These are phyloP conservation scores for Melanerpes aurifrons DNA, from an alignment of 2,113 vertebrate genomes.

Conservation along the genomic window DNA sequence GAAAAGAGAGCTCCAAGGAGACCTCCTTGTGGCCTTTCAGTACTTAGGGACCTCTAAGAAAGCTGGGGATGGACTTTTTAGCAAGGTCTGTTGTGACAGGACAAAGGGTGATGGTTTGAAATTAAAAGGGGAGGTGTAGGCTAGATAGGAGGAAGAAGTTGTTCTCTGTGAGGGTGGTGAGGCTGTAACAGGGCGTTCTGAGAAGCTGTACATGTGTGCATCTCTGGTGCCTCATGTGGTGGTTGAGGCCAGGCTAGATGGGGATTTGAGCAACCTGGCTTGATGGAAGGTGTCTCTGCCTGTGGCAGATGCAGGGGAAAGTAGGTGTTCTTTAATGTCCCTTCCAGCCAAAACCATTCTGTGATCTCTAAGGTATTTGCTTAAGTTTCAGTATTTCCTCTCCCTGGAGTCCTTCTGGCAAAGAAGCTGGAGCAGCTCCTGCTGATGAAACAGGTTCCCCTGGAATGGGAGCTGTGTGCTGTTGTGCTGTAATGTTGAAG, in stretches of 20 bases:
- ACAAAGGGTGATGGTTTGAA: not conserved
- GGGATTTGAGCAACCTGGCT: not conserved
- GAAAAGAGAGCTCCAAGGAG: rapidly evolving
- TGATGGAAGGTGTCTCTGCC: not conserved
- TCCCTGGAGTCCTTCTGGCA: not conserved
- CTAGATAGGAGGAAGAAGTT: not conserved
- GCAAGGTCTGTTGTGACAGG: rapidly evolving
- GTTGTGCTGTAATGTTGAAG: not conserved
- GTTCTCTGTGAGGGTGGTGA: not conserved
- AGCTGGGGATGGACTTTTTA: not conserved
- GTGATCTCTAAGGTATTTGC: not conserved
- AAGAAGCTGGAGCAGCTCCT: not conserved
- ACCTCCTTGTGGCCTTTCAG: not conserved
- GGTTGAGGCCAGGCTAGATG: not conserved
- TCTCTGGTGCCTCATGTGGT: no score
- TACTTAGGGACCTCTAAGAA: not conserved
- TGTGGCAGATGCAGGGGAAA: not conserved
- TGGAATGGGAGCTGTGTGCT: not conserved
- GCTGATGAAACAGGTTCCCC: not conserved
- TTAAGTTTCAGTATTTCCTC: not conserved
- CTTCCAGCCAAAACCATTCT: not conserved
- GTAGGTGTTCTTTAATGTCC: not conserved
- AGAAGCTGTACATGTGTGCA: not conserved
- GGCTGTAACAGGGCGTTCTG: not conserved
- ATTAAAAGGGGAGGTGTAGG: not conserved